Conservation (phyloP, 2,797 vertebrate species). For the Pseudotriccus pelzelni region DNA sequence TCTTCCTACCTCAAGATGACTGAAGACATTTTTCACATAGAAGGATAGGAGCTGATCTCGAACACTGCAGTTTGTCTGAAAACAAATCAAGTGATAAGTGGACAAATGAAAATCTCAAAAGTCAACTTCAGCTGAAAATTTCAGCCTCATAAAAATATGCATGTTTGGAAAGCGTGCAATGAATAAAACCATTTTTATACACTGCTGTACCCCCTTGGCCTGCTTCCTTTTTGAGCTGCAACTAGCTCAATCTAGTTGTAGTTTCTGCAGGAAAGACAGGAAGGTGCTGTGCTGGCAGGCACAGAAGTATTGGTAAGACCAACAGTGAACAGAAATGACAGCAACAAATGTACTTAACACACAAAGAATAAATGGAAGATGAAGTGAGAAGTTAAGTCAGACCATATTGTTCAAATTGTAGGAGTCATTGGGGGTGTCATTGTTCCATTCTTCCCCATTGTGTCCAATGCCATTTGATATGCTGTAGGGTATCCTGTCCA, state of each 20-base stretch:
- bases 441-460: neutral
- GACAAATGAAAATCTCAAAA: neutral
- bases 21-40: slow-evolving; percentile 70
- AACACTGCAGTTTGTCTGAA: slow-evolving; percentile 71
- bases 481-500: fast-evolving
- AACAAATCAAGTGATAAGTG: slow-evolving; percentile 4
- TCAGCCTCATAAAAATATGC: neutral
- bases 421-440: neutral
- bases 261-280: neutral
- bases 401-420: neutral
- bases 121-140: neutral
- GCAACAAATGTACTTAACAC: neutral
- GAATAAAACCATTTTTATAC: neutral
- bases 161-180: neutral
- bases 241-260: neutral
- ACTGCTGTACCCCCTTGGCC: neutral
- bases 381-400: neutral
- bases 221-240: neutral
- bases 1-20: neutral
- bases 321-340: neutral
- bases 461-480: neutral
- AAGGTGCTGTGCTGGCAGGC: neutral
- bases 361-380: neutral
- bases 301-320: neutral
- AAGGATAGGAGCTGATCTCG: slow-evolving; percentile 74